Percentiles rank a stretch among this genome's conserved stretches.
Evolutionary conservation across 53 echinoderm and acorn worm species (phyloP).

Genomic region (Holothuria leucospilota): DNA sequence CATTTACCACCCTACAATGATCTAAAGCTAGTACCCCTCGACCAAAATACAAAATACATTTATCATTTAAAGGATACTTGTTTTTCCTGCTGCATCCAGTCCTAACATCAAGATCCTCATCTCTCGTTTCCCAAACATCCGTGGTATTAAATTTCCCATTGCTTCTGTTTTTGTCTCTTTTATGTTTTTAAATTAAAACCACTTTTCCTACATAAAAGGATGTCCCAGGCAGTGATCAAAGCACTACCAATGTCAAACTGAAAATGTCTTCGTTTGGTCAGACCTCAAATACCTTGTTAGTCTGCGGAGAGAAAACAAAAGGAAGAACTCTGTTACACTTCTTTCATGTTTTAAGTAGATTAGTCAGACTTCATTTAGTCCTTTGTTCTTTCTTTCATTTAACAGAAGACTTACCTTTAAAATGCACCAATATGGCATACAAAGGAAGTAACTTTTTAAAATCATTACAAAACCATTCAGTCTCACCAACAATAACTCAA

Average conservation of each 20-base stretch:
- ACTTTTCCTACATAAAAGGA: neutral
- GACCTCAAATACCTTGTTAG: no score
- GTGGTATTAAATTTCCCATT: constrained; percentile 89
- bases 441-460: no score
- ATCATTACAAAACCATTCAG: no score
- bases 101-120: constrained; percentile 95
- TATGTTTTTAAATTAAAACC: neutral
- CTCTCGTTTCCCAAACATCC: constrained; percentile 92
- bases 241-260: neutral
- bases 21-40: no score
- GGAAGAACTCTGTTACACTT: neutral
- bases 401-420: no score
- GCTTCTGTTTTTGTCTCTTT: constrained; percentile 21
- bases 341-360: no score
- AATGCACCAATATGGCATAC: no score
- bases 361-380: no score
- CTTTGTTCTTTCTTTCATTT: no score
- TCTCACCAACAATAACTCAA: no score
- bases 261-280: neutral
- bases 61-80: constrained; percentile 66
- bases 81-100: constrained; percentile 95
- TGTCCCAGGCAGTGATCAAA: constrained; percentile 8
- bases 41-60: no score
- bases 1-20: no score
- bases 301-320: neutral